Base-by-base conservation (phyloP, 2,113 vertebrate species). In the Aegithalos caudatus region DNA sequence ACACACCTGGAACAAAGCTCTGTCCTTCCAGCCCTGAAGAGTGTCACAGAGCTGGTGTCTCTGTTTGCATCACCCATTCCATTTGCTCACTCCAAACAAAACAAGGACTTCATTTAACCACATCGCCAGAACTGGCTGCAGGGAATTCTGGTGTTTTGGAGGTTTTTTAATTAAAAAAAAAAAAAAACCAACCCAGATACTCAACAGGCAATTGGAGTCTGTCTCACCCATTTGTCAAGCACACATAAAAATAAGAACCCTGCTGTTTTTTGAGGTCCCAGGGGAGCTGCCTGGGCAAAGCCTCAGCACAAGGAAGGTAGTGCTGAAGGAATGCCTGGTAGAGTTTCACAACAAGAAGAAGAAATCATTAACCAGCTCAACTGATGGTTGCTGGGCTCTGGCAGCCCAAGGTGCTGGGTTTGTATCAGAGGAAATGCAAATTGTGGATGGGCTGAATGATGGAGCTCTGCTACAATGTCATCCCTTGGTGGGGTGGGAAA, bases 171-270 rank as follows among this genome's bases (percentile, higher is more conserved):
- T 45, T 51, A 4, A 1, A 74, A 93, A 51, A 53, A 61, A 11
- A n/a, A n/a, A n/a, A n/a, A n/a, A n/a, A n/a, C n/a, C n/a, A n/a
- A 2, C 0, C 4, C 17, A 71, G 33, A 9, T 7, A 31, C 27
- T 70, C 82, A 70, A 28, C 31, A 62, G 54, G 4, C 62, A 15
- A 70, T 89, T 60, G 72, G 10, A 88, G 13, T 56, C 50, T 64
- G 45, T 40, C 71, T 95, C n/a, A 56, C 38, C n/a, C 73, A 10
- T 90, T 86, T 4, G 4, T 60, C 84, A 67, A 83, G 73, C 23
- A 38, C 44, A 31, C 56, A 44, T 14, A 12, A 66, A 84, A 73
- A 60, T 58, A 80, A 28, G 35, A 80, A 19, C 45, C 12, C 56
- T 64, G 47, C 51, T 94, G 90, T 0, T 18, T 84, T 83, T 58